These are phyloP conservation scores for Hesperia comma DNA, from an alignment of 2,888 invertebrate genomes.

Conservation along the genomic window DNA sequence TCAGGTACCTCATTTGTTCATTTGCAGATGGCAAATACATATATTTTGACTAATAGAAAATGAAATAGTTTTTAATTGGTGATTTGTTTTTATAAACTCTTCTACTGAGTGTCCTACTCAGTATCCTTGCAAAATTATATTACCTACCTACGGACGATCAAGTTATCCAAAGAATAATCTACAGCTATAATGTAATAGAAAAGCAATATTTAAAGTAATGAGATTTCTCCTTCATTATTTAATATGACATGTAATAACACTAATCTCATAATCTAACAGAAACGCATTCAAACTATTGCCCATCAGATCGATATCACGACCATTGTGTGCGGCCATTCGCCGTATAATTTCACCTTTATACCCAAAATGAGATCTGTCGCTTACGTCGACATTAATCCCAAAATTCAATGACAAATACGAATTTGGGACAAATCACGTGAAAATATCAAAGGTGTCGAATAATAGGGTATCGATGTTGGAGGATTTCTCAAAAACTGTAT, in stretches of 20 bases:
- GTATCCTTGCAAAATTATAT: too few species aligned
- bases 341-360: slow-evolving; percentile 27
- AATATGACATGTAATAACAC: slow-evolving; percentile 18
- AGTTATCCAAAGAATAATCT: too few species aligned
- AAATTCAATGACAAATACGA: slow-evolving; percentile 48
- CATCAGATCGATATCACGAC: slow-evolving; percentile 5
- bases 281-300: slow-evolving; percentile 6
- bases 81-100: too few species aligned
- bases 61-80: too few species aligned
- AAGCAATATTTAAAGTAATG: neutral
- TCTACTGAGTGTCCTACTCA: too few species aligned
- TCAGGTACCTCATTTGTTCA: too few species aligned
- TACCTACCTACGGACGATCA: too few species aligned
- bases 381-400: slow-evolving; percentile 50
- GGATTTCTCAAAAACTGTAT: slow-evolving; percentile 32
- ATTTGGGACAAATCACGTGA: slow-evolving; percentile 45
- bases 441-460: slow-evolving; percentile 45
- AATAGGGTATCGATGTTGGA: slow-evolving; percentile 11
- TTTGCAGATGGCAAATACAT: too few species aligned
- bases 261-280: slow-evolving; percentile 14
- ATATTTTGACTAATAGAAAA: too few species aligned
- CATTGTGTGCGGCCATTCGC: slow-evolving; percentile 11
- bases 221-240: neutral
- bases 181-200: neutral
- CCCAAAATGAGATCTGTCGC: slow-evolving; percentile 46